phyloP scores from a whole-genome alignment of 1,140 invertebrate species.

The Proctacanthus coquilletti region DNA sequence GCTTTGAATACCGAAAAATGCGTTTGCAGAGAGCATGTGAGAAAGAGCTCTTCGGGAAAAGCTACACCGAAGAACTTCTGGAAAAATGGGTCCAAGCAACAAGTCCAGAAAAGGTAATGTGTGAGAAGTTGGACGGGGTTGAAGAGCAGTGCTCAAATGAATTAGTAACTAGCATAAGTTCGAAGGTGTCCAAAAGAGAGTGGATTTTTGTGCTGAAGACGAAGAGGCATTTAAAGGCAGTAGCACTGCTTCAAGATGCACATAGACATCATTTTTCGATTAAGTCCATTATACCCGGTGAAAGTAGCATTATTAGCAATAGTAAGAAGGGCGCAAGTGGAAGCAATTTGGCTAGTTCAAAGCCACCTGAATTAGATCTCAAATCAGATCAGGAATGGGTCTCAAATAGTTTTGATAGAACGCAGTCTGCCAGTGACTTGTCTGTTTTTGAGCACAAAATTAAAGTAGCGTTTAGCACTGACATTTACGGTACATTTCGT shows the following conservation, averaged over 20 bases:
- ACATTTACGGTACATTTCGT: conserved; percentile 65
- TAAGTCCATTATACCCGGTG: conserved; percentile 31
- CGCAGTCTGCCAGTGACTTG: conserved; percentile 8
- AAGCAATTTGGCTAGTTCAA: background rate
- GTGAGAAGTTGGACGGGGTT: conserved; percentile 40
- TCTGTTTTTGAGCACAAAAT: conserved; percentile 37
- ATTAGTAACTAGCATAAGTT: conserved; percentile 43
- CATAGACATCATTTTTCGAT: conserved; percentile 56
- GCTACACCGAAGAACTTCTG: conserved; percentile 46
- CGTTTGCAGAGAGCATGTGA: conserved; percentile 48
- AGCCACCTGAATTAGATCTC: conserved; percentile 18
- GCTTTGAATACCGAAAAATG: conserved; percentile 49
- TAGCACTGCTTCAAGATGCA: conserved; percentile 55
- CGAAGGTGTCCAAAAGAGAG: conserved; percentile 46
- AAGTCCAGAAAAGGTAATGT: conserved; percentile 40
- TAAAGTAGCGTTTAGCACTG: conserved; percentile 51
- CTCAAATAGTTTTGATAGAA: conserved; percentile 9
- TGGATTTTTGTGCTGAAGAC: conserved; percentile 51
- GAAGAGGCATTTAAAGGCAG: conserved; percentile 34
- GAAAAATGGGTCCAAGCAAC: conserved; percentile 45
- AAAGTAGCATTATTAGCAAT: conserved; percentile 7
- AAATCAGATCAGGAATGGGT: conserved; percentile 45
- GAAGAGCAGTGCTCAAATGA: conserved; percentile 43
- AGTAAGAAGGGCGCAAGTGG: conserved; percentile 1
- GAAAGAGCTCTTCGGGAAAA: conserved; percentile 49